Conservation (phyloP, 2,888 invertebrate genomes). For the Acanthoscelides obtectus region DNA sequence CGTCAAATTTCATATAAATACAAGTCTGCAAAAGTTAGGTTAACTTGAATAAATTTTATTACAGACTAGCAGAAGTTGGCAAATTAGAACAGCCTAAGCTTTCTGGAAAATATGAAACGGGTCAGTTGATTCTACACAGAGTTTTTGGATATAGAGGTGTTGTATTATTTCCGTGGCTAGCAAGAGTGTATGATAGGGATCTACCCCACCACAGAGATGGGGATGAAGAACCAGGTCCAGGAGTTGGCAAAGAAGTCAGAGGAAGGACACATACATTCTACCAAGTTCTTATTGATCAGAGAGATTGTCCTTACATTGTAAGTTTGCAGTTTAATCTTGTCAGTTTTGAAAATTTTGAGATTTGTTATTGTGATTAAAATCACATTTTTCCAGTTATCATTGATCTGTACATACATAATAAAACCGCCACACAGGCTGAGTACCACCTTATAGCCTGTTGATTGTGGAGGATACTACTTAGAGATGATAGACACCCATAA, state of each 20-base stretch:
- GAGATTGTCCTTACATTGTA: slow-evolving; percentile 96
- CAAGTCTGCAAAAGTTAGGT: background rate
- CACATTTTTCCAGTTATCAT: too few relatives aligned
- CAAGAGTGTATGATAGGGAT: slow-evolving; percentile 92
- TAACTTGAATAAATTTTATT: background rate
- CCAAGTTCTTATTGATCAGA: slow-evolving; percentile 94
- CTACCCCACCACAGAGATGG: slow-evolving; percentile 51
- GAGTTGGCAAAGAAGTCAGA: slow-evolving; percentile 79
- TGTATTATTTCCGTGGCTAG: slow-evolving; percentile 94
- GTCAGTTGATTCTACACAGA: slow-evolving; percentile 91
- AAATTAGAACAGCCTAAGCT: slow-evolving; percentile 82
- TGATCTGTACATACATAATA: too few relatives aligned
- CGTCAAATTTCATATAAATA: slow-evolving; percentile 1
- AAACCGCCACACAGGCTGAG: too few relatives aligned
- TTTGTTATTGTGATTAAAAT: too few relatives aligned
- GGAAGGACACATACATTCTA: slow-evolving; percentile 93
- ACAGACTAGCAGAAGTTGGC: slow-evolving; percentile 90
- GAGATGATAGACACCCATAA: too few relatives aligned
- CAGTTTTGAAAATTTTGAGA: too few relatives aligned
- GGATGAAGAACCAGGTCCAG: slow-evolving; percentile 39
- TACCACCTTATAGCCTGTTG: too few relatives aligned
- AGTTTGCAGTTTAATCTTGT: too few relatives aligned
- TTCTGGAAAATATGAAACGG: slow-evolving; percentile 90
- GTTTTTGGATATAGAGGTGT: slow-evolving; percentile 98
- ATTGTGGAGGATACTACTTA: too few relatives aligned